A percentile compares a stretch with the other conserved stretches of the same genome.
Evolutionary conservation across 1,140 invertebrate genomes (phyloP).

Genomic region (Odontomachus brunneus): DNA sequence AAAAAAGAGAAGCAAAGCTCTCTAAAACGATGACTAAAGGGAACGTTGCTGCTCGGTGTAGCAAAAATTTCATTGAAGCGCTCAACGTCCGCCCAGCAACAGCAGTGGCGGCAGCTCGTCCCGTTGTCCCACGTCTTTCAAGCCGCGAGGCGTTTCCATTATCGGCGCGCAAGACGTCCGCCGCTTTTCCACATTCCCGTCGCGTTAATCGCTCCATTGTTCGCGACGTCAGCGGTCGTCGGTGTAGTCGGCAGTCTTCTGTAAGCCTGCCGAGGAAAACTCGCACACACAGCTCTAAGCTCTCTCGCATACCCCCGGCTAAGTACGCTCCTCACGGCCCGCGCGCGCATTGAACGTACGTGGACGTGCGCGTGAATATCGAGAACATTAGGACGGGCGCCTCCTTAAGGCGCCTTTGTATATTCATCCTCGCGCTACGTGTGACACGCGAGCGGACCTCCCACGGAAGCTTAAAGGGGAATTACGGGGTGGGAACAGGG

Average conservation of each 20-base stretch:
- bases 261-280: slow-evolving; percentile 64
- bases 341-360: slow-evolving; percentile 41
- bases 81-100: slow-evolving; percentile 19
- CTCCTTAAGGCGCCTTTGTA: slow-evolving; percentile 70
- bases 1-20: not conserved
- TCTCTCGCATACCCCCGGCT: slow-evolving; percentile 22
- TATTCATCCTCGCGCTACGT: slow-evolving; percentile 66
- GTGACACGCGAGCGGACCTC: slow-evolving; percentile 74
- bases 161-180: slow-evolving; percentile 63
- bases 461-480: slow-evolving; percentile 73
- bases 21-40: not conserved
- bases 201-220: slow-evolving; percentile 77
- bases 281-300: slow-evolving; percentile 54
- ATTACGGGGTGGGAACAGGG: slow-evolving; percentile 45
- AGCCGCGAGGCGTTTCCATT: slow-evolving; percentile 59
- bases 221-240: slow-evolving; percentile 60
- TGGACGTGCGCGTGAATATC: slow-evolving; percentile 53
- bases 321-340: slow-evolving; percentile 36
- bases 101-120: slow-evolving; percentile 22
- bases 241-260: slow-evolving; percentile 63
- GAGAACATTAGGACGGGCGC: slow-evolving; percentile 56
- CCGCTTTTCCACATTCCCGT: slow-evolving; percentile 64
- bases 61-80: slow-evolving; percentile 51
- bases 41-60: not conserved
- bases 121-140: slow-evolving; percentile 37